Evolutionary conservation across 2,113 vertebrate species (phyloP).

Genomic region (Trichechus manatus): DNA sequence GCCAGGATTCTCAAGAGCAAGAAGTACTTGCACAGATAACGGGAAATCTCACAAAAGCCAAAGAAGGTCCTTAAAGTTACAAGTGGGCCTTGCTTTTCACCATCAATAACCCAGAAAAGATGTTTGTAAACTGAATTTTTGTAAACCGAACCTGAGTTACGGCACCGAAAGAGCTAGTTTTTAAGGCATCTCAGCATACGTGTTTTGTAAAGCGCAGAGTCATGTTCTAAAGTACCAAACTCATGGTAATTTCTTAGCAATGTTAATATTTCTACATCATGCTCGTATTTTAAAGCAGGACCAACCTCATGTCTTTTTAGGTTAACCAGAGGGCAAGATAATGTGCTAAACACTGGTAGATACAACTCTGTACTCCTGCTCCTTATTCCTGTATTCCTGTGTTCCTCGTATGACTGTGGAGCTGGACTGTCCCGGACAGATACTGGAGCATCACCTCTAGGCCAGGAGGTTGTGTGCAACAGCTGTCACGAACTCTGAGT

Average conservation of each 20-base stretch:
- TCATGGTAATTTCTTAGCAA: neutral
- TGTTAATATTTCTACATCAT: neutral
- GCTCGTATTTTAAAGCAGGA: neutral
- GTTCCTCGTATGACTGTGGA: neutral
- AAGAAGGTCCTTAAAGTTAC: neutral
- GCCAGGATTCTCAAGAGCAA: neutral
- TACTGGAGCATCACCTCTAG: rapidly evolving
- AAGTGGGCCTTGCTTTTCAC: neutral
- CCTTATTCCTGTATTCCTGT: neutral
- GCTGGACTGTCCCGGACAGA: neutral
- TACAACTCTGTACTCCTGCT: no score
- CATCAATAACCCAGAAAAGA: neutral
- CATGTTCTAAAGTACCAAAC: neutral
- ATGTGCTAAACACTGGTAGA: neutral
- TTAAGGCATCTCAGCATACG: neutral
- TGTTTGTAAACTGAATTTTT: neutral
- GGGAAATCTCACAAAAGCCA: neutral
- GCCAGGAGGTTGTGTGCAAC: neutral
- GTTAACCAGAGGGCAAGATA: neutral
- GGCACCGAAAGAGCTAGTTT: neutral
- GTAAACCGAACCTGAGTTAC: neutral
- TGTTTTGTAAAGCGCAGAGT: neutral
- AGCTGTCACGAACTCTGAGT: neutral
- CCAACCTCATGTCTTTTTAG: neutral
- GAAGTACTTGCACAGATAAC: neutral